Base-by-base conservation (phyloP, 2,113 vertebrate species). In the Todiramphus chloris region DNA sequence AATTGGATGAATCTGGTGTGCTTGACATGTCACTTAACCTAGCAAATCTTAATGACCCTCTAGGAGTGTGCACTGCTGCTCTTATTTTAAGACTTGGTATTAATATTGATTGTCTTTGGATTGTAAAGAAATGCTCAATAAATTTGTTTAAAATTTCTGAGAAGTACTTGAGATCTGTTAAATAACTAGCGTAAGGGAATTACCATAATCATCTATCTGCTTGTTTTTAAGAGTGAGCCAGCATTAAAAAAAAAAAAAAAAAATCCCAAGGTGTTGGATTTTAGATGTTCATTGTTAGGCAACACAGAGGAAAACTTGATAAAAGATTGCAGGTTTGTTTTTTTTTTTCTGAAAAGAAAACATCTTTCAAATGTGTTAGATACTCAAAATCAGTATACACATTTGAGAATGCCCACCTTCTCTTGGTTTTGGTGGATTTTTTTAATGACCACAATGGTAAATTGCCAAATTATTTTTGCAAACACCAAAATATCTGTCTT, bases 51-150 rank as follows among this genome's bases (percentile, higher is more conserved):
- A 90, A 30, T 93, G 70, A 92, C 46, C 30, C 14, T 58, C 17
- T 48, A 6, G 20, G 37, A 81, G 24, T 63, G 19, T 83, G 59
- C 51, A 51, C 25, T 94, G 59, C 39, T 79, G 58, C 56, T 68
- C 50, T 39, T 91, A 93, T 85, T 96, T 95, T 93, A 89, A 90
- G 91, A 68, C 33, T 37, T 66, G 18, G 14, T 81, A 46, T 94
- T 95, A 83, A 77, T 53, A 74, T 63, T 68, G 5, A 39, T 93
- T 91, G 90, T 76, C 66, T 69, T 78, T 72, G 30, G 11, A 8
- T 5, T 84, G 27, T 69, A 93, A 88, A 87, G 81, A 90, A 89
- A n/a, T 25, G 35, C 27, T 85, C 16, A 62, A 37, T 56, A 69
- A 41, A 64, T 87, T 56, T 80, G 16, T 63, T 43, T 46, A 16